Evolutionary conservation across 30 jellyfish, hydroid and myxozoan genomes (phyloP).

Genomic region (Chrysaora quinquecirrha): DNA sequence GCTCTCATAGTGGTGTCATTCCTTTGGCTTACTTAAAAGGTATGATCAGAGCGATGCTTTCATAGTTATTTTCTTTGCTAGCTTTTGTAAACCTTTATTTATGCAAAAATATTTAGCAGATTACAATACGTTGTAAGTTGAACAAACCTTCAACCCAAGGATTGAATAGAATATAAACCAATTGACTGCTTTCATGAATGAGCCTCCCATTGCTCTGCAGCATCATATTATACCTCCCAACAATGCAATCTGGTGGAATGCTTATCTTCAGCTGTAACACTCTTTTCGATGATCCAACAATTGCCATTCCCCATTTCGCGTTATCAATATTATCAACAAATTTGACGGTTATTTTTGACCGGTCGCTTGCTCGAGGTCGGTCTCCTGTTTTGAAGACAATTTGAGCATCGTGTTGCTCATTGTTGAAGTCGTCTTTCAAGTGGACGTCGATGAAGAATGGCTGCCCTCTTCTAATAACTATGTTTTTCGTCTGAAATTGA

Average conservation of each 20-base stretch:
- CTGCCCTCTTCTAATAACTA: slow-evolving; percentile 82
- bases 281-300: slow-evolving; percentile 39
- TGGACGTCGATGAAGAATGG: slow-evolving; percentile 58
- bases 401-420: slow-evolving; percentile 46
- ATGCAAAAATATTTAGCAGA: too few species aligned
- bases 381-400: slow-evolving; percentile 70
- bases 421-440: slow-evolving; percentile 51
- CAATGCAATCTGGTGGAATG: slow-evolving; percentile 77
- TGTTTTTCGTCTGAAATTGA: slow-evolving; percentile 49
- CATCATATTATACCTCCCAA: slow-evolving; percentile 56
- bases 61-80: too few species aligned
- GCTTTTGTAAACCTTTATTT: too few species aligned
- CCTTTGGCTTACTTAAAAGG: too few species aligned
- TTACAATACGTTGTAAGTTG: too few species aligned
- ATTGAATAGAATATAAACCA: slow-evolving; percentile 64
- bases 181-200: slow-evolving; percentile 44
- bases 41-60: too few species aligned
- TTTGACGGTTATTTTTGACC: slow-evolving; percentile 54
- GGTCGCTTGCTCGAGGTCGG: slow-evolving; percentile 65
- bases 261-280: slow-evolving; percentile 66
- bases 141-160: slow-evolving; percentile 85
- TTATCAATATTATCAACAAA: slow-evolving; percentile 61
- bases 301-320: slow-evolving; percentile 73
- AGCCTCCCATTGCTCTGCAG: slow-evolving; percentile 60
- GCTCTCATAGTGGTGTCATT: too few species aligned